Conservation (phyloP, 2,113 vertebrate genomes). For the Isichthys henryi region DNA sequence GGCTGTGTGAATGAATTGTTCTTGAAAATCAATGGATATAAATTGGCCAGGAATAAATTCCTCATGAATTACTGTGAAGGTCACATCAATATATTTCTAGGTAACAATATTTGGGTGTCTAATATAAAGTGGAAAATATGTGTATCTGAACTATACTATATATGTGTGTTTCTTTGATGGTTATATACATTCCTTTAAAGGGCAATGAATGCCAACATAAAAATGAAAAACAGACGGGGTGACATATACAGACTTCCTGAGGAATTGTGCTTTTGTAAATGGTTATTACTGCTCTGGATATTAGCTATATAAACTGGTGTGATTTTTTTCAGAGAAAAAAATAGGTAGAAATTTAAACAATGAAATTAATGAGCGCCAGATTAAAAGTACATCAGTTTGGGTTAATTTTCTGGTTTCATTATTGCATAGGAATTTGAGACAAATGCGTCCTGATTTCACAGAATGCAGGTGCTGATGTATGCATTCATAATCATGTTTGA, state of each 20-base stretch:
- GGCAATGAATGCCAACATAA: neutral
- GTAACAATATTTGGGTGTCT: neutral
- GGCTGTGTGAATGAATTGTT: neutral
- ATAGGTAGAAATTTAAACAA: neutral
- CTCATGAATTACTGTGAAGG: neutral
- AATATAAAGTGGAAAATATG: neutral
- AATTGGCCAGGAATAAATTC: neutral
- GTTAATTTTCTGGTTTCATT: neutral
- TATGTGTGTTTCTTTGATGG: neutral
- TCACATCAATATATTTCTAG: neutral
- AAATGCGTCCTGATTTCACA: neutral
- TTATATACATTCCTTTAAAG: neutral
- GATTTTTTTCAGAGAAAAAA: neutral
- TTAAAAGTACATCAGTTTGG: neutral
- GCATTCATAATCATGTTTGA: neutral
- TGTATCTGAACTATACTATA: neutral
- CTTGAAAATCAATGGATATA: neutral
- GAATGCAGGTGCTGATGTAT: neutral
- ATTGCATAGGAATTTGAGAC: neutral
- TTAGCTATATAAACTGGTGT: neutral
- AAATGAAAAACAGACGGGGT: neutral
- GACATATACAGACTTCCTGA: neutral
- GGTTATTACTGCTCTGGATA: neutral
- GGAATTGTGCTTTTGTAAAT: neutral
- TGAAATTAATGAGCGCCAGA: neutral